Percentiles rank a stretch among this genome's conserved stretches.
phyloP scores from a whole-genome alignment of 2,888 invertebrate genomes.

The Apamea anceps region DNA sequence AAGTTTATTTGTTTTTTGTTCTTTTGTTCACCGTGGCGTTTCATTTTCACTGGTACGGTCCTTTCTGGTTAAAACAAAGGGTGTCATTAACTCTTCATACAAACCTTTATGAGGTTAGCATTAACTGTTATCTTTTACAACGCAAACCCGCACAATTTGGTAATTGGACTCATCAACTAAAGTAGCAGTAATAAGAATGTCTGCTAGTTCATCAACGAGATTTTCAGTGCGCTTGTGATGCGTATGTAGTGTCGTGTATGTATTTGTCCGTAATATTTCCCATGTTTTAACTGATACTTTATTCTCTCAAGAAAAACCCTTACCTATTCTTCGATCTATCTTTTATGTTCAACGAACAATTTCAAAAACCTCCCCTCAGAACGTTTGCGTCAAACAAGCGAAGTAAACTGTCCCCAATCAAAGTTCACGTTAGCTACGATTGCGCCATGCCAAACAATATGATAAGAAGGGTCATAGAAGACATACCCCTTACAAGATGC shows the following conservation, averaged over 20 bases:
- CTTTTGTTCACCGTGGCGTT: conserved; percentile 32
- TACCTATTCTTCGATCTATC: not conserved
- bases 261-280: not conserved
- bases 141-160: too few species aligned
- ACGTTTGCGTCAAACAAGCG: conserved; percentile 36
- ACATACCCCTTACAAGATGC: not conserved
- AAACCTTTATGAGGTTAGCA: not conserved
- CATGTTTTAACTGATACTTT: not conserved
- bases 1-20: conserved; percentile 37
- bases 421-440: conserved; percentile 23
- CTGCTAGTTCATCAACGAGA: not conserved
- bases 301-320: not conserved
- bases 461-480: conserved; percentile 13
- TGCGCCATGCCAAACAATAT: not conserved
- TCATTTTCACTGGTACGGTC: conserved; percentile 8
- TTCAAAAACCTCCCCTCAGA: not conserved
- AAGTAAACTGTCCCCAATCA: conserved; percentile 53
- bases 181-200: not conserved
- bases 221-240: not conserved
- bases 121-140: not conserved
- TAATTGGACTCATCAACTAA: not conserved
- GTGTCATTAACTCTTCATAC: conserved; percentile 14
- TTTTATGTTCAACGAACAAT: conserved; percentile 9
- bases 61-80: conserved; percentile 16
- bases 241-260: not conserved